A percentile compares a stretch with the other conserved stretches of the same genome.
These are phyloP conservation scores for Tetranychus piercei DNA, from an alignment of 2,888 invertebrate genomes.

Conservation along the genomic window DNA sequence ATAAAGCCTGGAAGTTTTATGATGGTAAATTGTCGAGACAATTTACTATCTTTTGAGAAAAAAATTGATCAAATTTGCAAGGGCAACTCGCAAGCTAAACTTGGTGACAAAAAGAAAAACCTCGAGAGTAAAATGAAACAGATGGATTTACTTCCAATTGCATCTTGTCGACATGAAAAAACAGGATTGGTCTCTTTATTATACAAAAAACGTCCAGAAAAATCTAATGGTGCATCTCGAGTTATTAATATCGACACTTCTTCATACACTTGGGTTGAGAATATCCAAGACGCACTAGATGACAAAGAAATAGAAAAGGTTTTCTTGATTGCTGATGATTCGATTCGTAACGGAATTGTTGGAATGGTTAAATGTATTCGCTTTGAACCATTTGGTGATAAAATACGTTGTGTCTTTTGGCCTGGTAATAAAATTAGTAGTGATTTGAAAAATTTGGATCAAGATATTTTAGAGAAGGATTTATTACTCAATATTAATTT, in stretches of 20 bases:
- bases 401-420: constrained; percentile 22
- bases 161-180: neutral
- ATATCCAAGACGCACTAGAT: neutral
- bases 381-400: constrained; percentile 31
- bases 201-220: neutral
- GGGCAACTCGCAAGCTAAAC: too few species aligned
- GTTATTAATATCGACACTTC: neutral
- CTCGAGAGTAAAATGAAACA: too few species aligned
- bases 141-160: neutral
- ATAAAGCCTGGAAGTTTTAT: neutral
- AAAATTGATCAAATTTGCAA: neutral
- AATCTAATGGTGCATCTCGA: neutral
- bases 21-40: neutral
- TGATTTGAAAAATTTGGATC: neutral
- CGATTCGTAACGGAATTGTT: constrained; percentile 34
- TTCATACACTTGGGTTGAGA: neutral
- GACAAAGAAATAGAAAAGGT: neutral
- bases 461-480: constrained; percentile 31
- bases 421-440: neutral
- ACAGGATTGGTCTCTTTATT: neutral
- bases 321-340: constrained; percentile 20
- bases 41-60: neutral
- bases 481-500: constrained; percentile 36
- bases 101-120: too few species aligned
- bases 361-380: constrained; percentile 38